A percentile compares a stretch with the other conserved stretches of the same genome.
Evolutionary conservation across 2,888 invertebrate genomes (phyloP).

Genomic region (Eupeodes luniger): DNA sequence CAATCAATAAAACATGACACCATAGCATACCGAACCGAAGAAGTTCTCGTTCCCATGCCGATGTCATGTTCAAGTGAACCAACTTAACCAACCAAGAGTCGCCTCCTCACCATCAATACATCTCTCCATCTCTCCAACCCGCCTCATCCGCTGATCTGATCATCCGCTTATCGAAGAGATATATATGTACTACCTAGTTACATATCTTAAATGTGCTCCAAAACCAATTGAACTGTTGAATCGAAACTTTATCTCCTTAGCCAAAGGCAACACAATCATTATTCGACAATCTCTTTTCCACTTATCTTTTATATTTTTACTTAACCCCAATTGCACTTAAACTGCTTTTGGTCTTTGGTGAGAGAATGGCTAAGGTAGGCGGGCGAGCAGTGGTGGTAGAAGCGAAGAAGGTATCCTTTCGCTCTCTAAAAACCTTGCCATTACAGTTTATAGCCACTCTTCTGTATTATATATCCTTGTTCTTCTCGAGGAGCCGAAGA

Average conservation of each 20-base stretch:
- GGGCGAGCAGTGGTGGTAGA: no score
- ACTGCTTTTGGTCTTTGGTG: slow-evolving; percentile 19
- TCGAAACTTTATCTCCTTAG: slow-evolving; percentile 55
- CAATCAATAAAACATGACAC: slow-evolving; percentile 66
- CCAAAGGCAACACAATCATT: slow-evolving; percentile 62
- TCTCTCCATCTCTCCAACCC: background rate
- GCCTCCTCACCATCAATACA: background rate
- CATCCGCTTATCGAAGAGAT: background rate
- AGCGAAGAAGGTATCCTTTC: slow-evolving; percentile 3
- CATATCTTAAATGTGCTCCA: slow-evolving; percentile 30
- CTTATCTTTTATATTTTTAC: slow-evolving; percentile 63
- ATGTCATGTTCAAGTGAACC: background rate
- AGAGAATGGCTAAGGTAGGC: background rate
- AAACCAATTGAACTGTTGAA: slow-evolving; percentile 71
- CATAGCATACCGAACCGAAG: background rate
- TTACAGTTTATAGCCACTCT: slow-evolving; percentile 58
- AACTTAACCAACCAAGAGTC: background rate
- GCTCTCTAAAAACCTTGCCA: slow-evolving; percentile 29
- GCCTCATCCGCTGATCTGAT: no score
- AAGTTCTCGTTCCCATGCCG: background rate
- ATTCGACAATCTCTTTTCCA: slow-evolving; percentile 52
- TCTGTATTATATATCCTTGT: slow-evolving; percentile 32
- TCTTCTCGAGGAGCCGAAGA: slow-evolving; percentile 28
- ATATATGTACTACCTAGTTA: no score
- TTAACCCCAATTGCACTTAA: slow-evolving; percentile 67